phyloP scores from a whole-genome alignment of 2,113 vertebrate genomes.

The Urocolius indicus region DNA sequence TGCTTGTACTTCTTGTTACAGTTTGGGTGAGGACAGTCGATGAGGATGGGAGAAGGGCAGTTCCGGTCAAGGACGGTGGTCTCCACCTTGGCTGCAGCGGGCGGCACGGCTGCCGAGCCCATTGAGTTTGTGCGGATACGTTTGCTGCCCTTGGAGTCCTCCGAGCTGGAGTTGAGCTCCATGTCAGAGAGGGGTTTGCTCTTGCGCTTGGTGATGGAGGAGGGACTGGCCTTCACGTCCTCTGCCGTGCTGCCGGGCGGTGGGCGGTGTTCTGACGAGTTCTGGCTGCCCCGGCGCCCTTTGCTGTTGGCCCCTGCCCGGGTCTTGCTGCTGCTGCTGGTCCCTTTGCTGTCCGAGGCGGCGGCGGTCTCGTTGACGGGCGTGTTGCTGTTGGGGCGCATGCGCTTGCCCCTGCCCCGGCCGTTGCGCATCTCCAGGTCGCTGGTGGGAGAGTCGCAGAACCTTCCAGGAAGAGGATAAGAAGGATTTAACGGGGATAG shows the following conservation, averaged over 20 bases:
- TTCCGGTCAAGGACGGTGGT: constrained; percentile 87
- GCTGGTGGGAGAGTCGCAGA: constrained; percentile 98
- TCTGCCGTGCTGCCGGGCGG: constrained; percentile 86
- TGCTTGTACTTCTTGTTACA: constrained; percentile 99
- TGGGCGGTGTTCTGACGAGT: constrained; percentile 92
- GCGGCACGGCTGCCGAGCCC: constrained; percentile 77
- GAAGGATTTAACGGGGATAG: neutral
- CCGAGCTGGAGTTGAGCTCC: constrained; percentile 99
- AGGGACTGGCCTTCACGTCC: constrained; percentile 96
- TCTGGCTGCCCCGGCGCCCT: constrained; percentile 95
- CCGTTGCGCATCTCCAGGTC: constrained; percentile 98
- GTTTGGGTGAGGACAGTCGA: constrained; percentile 97
- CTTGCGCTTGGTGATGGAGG: constrained; percentile 92
- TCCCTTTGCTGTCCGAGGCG: constrained; percentile 91
- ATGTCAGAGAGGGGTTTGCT: constrained; percentile 94
- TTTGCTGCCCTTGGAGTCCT: constrained; percentile 98
- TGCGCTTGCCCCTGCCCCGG: constrained; percentile 93
- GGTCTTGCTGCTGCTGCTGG: constrained; percentile 91
- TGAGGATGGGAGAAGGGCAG: constrained; percentile 95
- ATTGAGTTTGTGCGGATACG: constrained; percentile 94
- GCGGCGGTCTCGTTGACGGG: constrained; percentile 88
- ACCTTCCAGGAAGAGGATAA: constrained; percentile 78
- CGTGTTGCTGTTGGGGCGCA: constrained; percentile 95
- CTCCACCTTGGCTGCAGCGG: constrained; percentile 85
- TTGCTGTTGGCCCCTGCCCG: constrained; percentile 94